phyloP scores from a whole-genome alignment of 2,113 vertebrate genomes.

The Toxotes chatareus region DNA sequence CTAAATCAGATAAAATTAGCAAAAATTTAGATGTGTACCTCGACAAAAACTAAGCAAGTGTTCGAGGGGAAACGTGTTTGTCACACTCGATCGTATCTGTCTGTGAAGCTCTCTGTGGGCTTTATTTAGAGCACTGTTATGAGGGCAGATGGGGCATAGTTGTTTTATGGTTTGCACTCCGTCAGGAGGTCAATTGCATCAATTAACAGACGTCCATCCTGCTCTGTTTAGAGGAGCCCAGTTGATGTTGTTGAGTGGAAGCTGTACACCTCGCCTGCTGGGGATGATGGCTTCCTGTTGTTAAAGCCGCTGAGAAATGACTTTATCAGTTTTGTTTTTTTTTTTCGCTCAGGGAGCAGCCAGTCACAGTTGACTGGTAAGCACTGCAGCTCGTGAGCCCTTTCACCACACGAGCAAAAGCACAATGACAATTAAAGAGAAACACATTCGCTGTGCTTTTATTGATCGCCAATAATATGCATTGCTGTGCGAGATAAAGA shows the following conservation, averaged over 20 bases:
- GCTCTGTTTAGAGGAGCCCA: constrained; percentile 32
- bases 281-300: constrained; percentile 55
- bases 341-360: constrained; percentile 7
- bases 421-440: constrained; percentile 21
- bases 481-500: constrained; percentile 15
- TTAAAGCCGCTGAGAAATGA: constrained; percentile 56
- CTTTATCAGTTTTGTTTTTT: constrained; percentile 30
- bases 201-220: constrained; percentile 44
- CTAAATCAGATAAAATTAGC: not conserved
- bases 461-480: constrained; percentile 57
- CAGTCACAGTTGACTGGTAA: constrained; percentile 29
- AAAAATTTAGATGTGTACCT: not conserved
- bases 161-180: constrained; percentile 29
- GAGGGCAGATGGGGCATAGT: constrained; percentile 34
- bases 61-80: not conserved
- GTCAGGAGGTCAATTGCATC: constrained; percentile 58
- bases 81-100: constrained; percentile 31
- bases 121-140: constrained; percentile 51
- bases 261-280: constrained; percentile 46
- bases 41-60: not conserved
- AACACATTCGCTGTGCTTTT: constrained; percentile 22
- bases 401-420: not conserved
- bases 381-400: not conserved
- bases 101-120: constrained; percentile 36
- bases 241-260: constrained; percentile 51